Percentiles rank a stretch among this genome's conserved stretches.
phyloP scores from a whole-genome alignment of 2,888 invertebrate genomes.

The Drosophila ustulata region DNA sequence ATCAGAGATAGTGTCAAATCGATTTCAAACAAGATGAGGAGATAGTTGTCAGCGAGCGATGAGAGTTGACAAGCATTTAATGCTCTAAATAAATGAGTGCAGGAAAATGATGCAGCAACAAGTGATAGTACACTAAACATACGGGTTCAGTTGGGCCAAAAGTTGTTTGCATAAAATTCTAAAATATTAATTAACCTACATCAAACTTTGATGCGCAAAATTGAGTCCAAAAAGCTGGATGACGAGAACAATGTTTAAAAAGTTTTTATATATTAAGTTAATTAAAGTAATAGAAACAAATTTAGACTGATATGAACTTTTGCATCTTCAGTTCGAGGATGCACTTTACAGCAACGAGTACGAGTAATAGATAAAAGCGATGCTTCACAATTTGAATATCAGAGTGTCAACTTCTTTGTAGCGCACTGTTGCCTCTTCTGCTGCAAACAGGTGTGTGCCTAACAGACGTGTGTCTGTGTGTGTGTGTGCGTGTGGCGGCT shows the following conservation, averaged over 20 bases:
- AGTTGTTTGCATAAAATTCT: too few species aligned
- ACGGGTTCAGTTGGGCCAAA: neutral
- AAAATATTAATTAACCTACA: too few species aligned
- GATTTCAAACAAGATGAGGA: neutral
- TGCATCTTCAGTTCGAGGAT: too few species aligned
- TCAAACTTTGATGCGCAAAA: too few species aligned
- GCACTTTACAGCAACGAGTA: neutral
- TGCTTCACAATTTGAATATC: too few species aligned
- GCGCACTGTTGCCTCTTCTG: constrained; percentile 19
- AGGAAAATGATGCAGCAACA: constrained; percentile 6
- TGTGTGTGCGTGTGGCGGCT: neutral
- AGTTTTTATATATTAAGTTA: too few species aligned
- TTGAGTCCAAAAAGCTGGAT: too few species aligned
- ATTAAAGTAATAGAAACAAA: too few species aligned
- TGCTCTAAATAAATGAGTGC: constrained; percentile 7
- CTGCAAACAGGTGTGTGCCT: neutral
- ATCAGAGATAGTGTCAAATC: constrained; percentile 18
- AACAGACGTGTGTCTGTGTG: constrained; percentile 13
- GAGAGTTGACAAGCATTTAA: constrained; percentile 25
- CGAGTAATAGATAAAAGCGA: too few species aligned
- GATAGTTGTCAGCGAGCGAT: constrained; percentile 25
- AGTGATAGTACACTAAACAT: constrained; percentile 3
- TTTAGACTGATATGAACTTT: too few species aligned
- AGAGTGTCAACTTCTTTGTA: constrained; percentile 11
- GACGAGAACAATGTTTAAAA: too few species aligned